These are phyloP conservation scores for Physeter macrocephalus DNA, from an alignment of 2,113 vertebrate genomes.

Conservation along the genomic window DNA sequence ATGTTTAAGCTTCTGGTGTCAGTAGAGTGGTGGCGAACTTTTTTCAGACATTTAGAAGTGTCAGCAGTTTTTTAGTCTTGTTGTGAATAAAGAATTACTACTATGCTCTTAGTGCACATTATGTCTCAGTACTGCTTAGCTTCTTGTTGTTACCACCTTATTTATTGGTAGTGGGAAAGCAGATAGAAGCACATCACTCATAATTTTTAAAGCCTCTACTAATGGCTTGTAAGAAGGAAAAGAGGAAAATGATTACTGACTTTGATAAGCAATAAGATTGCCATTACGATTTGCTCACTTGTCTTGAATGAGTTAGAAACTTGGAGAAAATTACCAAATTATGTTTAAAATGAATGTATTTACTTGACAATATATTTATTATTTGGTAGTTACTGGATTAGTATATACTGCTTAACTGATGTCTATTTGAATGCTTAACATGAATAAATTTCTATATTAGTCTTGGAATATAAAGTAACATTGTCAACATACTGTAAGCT, in stretches of 20 bases:
- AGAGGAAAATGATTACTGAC: not conserved
- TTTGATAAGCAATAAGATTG: not conserved
- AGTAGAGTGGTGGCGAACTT: not conserved
- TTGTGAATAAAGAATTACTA: not conserved
- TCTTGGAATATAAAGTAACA: not conserved
- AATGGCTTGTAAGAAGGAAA: not conserved
- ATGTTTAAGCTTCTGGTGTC: not conserved
- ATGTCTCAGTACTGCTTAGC: not conserved
- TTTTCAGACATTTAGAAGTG: not conserved
- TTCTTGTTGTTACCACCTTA: not conserved
- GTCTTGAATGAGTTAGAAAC: not conserved
- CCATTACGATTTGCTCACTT: not conserved
- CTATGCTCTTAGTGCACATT: not conserved
- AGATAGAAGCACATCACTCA: not conserved
- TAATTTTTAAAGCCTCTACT: not conserved
- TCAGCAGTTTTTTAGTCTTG: not conserved
- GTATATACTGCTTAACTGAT: not conserved
- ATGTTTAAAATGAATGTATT: not conserved
- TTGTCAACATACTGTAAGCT: not conserved
- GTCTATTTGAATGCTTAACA: not conserved
- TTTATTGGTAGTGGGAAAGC: not conserved
- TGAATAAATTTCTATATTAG: not conserved
- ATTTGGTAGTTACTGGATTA: not conserved
- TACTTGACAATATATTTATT: not conserved
- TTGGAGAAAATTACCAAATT: not conserved